phyloP scores from a whole-genome alignment of 1,140 invertebrate species.

The Luehdorfia chinensis region DNA sequence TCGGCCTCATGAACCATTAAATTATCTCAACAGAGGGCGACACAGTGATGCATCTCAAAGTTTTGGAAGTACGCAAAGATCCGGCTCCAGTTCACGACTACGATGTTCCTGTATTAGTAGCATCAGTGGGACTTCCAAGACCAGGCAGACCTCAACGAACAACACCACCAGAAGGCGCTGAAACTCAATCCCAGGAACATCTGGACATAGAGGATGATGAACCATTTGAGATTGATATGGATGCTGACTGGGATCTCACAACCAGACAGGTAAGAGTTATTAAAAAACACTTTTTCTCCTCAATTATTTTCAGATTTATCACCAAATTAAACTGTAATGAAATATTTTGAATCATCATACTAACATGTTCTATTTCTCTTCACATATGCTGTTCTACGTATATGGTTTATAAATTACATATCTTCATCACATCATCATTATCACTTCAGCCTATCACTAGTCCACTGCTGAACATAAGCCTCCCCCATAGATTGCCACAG shows the following conservation, averaged over 20 bases:
- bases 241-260: conserved; percentile 90
- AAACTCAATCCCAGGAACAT: conserved; percentile 36
- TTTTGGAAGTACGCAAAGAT: conserved; percentile 85
- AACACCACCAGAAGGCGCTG: conserved; percentile 28
- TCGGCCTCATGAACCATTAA: no score
- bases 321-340: no score
- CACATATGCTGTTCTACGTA: no score
- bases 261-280: conserved; percentile 90
- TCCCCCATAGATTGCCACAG: no score
- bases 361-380: no score
- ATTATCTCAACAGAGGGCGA: conserved; percentile 83
- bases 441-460: no score
- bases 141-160: conserved; percentile 32
- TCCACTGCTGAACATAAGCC: no score
- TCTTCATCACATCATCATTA: no score
- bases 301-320: no score
- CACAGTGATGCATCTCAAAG: conserved; percentile 89
- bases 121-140: conserved; percentile 76
- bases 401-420: no score
- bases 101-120: conserved; percentile 92
- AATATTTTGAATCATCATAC: no score
- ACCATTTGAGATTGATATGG: conserved; percentile 49
- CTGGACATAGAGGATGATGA: conserved; percentile 48
- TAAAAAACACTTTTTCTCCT: no score
- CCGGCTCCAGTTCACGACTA: conserved; percentile 91